Evolutionary conservation across 2,888 invertebrate genomes (phyloP).

Genomic region (Rhagophthalmus giganteus): DNA sequence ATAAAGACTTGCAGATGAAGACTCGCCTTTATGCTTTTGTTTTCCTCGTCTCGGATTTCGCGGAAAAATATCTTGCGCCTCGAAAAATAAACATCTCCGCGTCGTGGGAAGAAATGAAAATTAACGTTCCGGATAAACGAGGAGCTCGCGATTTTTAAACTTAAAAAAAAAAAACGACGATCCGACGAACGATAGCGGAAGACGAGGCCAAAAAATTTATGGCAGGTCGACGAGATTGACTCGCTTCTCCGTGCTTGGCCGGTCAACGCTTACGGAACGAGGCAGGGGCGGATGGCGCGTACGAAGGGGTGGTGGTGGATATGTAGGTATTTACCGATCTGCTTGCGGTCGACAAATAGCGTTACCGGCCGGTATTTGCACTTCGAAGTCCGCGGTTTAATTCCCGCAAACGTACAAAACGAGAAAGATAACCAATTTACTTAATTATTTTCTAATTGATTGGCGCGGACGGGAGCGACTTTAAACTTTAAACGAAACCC

Average conservation of each 20-base stretch:
- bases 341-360: constrained; percentile 26
- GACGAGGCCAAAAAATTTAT: constrained; percentile 37
- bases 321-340: constrained; percentile 26
- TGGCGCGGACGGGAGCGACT: neutral
- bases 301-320: constrained; percentile 22
- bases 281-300: constrained; percentile 18
- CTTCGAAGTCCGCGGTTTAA: constrained; percentile 22
- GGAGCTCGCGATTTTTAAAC: too few species aligned
- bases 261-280: constrained; percentile 18
- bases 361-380: constrained; percentile 19
- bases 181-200: constrained; percentile 27
- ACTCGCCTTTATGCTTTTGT: too few species aligned
- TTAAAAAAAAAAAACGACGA: too few species aligned
- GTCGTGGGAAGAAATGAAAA: too few species aligned
- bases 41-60: too few species aligned
- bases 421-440: constrained; percentile 15
- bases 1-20: too few species aligned
- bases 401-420: too few species aligned
- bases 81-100: too few species aligned
- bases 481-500: neutral
- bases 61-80: too few species aligned
- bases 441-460: constrained; percentile 13
- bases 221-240: constrained; percentile 36
- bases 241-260: constrained; percentile 25
- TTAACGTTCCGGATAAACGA: too few species aligned